Evolutionary conservation across 2,113 vertebrate species (phyloP), one percentile per base, ranked within the genome.

Genomic region (Trematomus loennbergii): DNA sequence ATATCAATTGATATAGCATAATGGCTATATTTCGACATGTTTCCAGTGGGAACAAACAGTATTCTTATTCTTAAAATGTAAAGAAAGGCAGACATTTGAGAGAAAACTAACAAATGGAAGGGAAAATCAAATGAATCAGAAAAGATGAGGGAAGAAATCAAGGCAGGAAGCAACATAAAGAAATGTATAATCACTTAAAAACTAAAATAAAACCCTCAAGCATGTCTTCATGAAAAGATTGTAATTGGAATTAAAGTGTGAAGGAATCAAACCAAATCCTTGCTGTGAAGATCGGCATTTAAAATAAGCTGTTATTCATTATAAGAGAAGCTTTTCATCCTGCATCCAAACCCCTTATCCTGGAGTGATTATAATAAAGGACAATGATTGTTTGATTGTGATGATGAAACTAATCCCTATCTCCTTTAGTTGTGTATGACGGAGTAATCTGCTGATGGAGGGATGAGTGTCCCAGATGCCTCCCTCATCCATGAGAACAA

Each of bases 371-470:
- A 61, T 69, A 62, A 75, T 54, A 61, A 80, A 53, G 57, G 52
- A 22, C 55, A 62, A 17, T 33, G 54, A 29, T 43, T 49, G 70
- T 57, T 59, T 55, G 75, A 75, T 75, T 70, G 43, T 84, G 74
- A 85, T 82, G 78, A 72, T n/a, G n/a, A 69, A 77, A 57, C 40
- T 81, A 83, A 91, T 86, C 83, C 87, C 71, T 15, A 33, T 72
- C 72, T 87, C 71, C 71, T 64, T 73, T 81, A 78, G 73, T 81
- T 68, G 18, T 73, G 63, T 77, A 46, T 82, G 81, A 65, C n/a
- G 25, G 43, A 61, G 43, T 85, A 78, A 87, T 84, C 75, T 77
- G 72, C 3, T 65, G 76, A 88, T 58, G 65, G 45, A 6, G 61
- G 74, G 81, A 88, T 84, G 75, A 80, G 50, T 64, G 77, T 83